Evolutionary conservation across 1,140 invertebrate species (phyloP), one percentile per base, ranked within the genome.

Genomic region (Zelostemma sp.): DNA sequence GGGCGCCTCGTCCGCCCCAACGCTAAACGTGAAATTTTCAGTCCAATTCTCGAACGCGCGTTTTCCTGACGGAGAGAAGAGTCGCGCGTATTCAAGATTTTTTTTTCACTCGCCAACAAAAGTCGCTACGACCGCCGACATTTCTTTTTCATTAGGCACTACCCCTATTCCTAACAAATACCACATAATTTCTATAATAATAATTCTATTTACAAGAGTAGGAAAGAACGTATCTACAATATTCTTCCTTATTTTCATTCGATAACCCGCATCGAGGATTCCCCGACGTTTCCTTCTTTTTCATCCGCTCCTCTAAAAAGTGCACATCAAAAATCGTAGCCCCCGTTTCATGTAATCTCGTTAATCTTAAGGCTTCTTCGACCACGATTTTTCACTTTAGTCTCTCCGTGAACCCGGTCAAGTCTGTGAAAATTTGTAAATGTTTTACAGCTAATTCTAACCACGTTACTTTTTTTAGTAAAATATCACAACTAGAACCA

Each of bases 401-500:
- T n/a, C n/a, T n/a, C n/a, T n/a, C n/a, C n/a, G n/a, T n/a, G n/a
- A n/a, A n/a, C n/a, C n/a, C n/a, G n/a, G n/a, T n/a, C n/a, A n/a
- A n/a, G n/a, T n/a, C n/a, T n/a, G n/a, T n/a, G n/a, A n/a, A n/a
- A n/a, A n/a, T n/a, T n/a, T n/a, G n/a, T n/a, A n/a, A n/a, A n/a
- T n/a, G n/a, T n/a, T n/a, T n/a, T n/a, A n/a, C n/a, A n/a, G n/a
- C n/a, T n/a, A n/a, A n/a, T n/a, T 69, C 60, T 73, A 75, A 72
- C 57, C 57, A 69, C 59, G 33, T 77, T 81, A 78, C 74, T 74
- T 82, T n/a, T n/a, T n/a, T n/a, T 78, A 79, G 64, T 83, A 82
- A 83, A 84, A 84, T 84, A 85, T 85, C 82, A 84, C 82, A 84
- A 85, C 81, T 84, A 84, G 81, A 83, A 84, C 77, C 80, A 81